A percentile compares a stretch with the other conserved stretches of the same genome.
These are phyloP conservation scores for Ectemnius lituratus DNA, from an alignment of 2,888 invertebrate genomes.

Conservation along the genomic window DNA sequence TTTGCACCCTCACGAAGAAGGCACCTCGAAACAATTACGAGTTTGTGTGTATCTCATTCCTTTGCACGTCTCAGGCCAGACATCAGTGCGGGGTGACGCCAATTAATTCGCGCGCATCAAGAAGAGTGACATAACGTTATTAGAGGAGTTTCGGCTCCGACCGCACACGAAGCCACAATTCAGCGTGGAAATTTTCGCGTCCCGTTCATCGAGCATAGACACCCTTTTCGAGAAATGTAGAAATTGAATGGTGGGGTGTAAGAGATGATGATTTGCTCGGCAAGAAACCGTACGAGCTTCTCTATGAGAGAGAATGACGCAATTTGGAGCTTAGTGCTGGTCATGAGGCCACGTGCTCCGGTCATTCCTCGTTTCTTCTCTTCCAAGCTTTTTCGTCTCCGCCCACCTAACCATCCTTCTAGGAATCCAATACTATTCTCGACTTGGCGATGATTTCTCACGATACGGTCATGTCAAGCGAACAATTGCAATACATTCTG, in stretches of 20 bases:
- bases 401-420: not conserved
- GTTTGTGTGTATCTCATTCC: not conserved
- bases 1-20: not conserved
- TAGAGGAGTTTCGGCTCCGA: conserved; percentile 28
- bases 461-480: not conserved
- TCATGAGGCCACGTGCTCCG: conserved; percentile 29
- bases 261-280: not conserved
- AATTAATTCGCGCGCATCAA: conserved; percentile 14
- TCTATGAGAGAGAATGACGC: conserved; percentile 49
- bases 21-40: not conserved
- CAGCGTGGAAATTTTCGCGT: conserved; percentile 25
- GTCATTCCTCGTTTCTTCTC: conserved; percentile 14
- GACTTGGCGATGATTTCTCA: not conserved
- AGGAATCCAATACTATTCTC: conserved; percentile 25
- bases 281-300: conserved; percentile 10
- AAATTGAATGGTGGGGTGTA: too few species aligned
- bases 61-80: not conserved
- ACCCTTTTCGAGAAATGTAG: too few species aligned
- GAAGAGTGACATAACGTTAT: conserved; percentile 26
- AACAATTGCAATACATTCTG: too few species aligned
- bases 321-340: conserved; percentile 33
- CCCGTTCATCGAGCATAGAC: too few species aligned
- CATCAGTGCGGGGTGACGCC: conserved; percentile 2
- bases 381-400: conserved; percentile 1
- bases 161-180: conserved; percentile 12